Evolutionary conservation across 2,113 vertebrate genomes (phyloP), one percentile per base, ranked within the genome.

Genomic region (Myxocyprinus asiaticus): DNA sequence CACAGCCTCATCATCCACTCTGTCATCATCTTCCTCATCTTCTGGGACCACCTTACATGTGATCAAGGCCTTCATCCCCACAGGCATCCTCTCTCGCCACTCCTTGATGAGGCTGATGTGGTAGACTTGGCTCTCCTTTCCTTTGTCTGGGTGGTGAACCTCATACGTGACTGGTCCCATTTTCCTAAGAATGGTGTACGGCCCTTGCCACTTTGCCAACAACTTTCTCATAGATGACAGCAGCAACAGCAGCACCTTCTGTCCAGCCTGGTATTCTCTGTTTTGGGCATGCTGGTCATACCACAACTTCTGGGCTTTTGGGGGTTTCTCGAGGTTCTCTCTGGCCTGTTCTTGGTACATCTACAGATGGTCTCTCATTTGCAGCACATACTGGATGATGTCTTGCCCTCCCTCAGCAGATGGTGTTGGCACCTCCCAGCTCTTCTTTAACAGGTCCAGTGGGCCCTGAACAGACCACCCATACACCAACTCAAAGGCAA

Each of bases 41-140:
- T n/a, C 47, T 50, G 15, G 48, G 4, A 17, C 7, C 50, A 67
- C 10, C 7, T 33, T 44, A 14, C 15, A n/a, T 9, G 44, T 15
- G 33, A 33, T 5, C 7, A 45, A 6, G 7, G 15, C 48, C 5
- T 9, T 44, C 0, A 4, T 9, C 33, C 5, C 3, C 2, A 50
- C 59, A 9, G 44, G n/a, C 6, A 11, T 12, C 4, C 10, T 53
- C 9, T 67, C 53, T 8, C 48, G 17, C 33, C 47, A 62, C 4
- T 65, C 43, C 17, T 56, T 79, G 0, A 82, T 50, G 9, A 80
- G 77, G 15, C 80, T 82, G 7, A 72, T 9, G 6, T 77, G 22
- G 22, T 58, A 68, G 4, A 58, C 59, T n/a, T 82, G 73, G 5
- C 6, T 33, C 5, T n/a, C 3, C 42, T 59, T 50, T 8, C 22